A percentile compares a stretch with the other conserved stretches of the same genome.
phyloP scores from a whole-genome alignment of 2,888 invertebrate species.

The Aphidoletes aphidimyza region DNA sequence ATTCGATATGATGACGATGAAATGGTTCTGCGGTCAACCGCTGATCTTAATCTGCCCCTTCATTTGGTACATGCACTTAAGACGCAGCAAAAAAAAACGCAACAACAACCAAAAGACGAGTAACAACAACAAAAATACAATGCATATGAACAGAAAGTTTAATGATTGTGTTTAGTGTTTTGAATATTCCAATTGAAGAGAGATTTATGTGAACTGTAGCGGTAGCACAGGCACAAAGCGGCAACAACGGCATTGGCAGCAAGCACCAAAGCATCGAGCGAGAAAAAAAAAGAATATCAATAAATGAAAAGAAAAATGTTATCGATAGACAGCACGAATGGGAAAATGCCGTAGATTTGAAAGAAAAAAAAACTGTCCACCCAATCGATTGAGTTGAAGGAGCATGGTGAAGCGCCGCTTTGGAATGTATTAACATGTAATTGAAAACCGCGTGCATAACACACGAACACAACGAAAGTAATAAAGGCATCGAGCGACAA shows the following conservation, averaged over 20 bases:
- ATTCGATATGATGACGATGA: constrained; percentile 30
- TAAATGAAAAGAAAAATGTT: constrained; percentile 51
- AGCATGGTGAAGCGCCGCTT: constrained; percentile 47
- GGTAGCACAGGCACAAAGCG: constrained; percentile 36
- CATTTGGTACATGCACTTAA: constrained; percentile 50
- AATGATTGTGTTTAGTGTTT: constrained; percentile 51
- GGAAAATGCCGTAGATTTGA: not conserved
- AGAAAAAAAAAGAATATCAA: not conserved
- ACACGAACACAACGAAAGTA: constrained; percentile 43
- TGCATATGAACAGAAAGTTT: constrained; percentile 33
- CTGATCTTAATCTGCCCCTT: constrained; percentile 52
- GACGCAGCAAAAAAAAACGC: not conserved
- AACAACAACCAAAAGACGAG: not conserved
- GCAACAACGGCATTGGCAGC: not conserved
- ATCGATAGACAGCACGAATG: constrained; percentile 49
- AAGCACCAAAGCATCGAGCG: no score
- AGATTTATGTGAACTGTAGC: constrained; percentile 40
- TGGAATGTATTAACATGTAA: constrained; percentile 48
- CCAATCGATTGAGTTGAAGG: constrained; percentile 23
- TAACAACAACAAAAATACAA: not conserved
- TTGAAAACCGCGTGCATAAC: constrained; percentile 38
- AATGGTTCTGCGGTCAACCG: constrained; percentile 54
- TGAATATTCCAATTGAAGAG: constrained; percentile 49
- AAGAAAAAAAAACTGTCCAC: constrained; percentile 24
- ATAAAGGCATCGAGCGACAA: constrained; percentile 29